Evolutionary conservation across 2,113 vertebrate genomes (phyloP).

Genomic region (Nettapus auritus): DNA sequence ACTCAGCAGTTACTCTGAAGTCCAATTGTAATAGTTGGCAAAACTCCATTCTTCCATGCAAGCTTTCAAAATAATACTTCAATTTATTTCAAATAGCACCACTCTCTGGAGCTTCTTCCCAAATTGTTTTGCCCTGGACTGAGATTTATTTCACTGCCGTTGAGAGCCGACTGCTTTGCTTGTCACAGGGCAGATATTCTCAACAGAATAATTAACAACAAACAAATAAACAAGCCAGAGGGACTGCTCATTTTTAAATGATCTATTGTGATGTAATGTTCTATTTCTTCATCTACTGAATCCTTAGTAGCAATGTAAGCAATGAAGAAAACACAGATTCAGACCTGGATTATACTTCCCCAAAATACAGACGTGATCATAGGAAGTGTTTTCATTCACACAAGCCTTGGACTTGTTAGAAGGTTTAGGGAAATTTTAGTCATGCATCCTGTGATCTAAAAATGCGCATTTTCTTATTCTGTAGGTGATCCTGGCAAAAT

Average conservation of each 20-base stretch:
- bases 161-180: conserved; percentile 6
- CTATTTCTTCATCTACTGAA: neutral
- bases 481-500: neutral
- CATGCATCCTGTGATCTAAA: neutral
- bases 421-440: neutral
- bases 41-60: conserved; percentile 16
- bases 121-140: neutral
- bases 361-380: neutral
- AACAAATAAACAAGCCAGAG: neutral
- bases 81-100: conserved; percentile 51
- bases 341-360: neutral
- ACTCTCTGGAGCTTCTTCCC: conserved; percentile 33
- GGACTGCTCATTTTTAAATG: neutral
- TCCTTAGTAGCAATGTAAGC: neutral
- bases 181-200: conserved; percentile 1
- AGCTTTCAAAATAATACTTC: conserved; percentile 44
- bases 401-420: neutral
- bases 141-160: neutral
- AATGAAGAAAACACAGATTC: neutral
- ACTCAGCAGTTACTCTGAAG: conserved; percentile 65
- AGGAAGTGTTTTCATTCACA: neutral
- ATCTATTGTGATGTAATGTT: conserved; percentile 1
- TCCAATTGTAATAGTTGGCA: conserved; percentile 52
- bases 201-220: conserved; percentile 15
- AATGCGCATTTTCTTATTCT: neutral